Evolutionary conservation across 2,888 invertebrate species (phyloP), one percentile per base, ranked within the genome.

Genomic region (Clivina fossor): DNA sequence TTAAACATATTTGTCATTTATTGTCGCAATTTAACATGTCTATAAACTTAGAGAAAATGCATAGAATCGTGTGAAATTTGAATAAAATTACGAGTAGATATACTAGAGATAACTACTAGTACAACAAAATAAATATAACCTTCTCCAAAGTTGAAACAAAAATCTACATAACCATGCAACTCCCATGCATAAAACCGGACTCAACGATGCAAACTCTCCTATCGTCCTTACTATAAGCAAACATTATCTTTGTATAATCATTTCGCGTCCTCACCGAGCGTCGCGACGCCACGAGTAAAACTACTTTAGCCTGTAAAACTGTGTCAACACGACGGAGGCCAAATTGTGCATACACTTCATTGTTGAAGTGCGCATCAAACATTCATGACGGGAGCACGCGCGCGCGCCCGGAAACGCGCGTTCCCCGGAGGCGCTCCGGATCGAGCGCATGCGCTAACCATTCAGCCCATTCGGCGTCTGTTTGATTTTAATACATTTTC

Each of bases 241-340:
- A n/a, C n/a, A n/a, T n/a, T n/a, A n/a, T n/a, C n/a, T n/a, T n/a
- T n/a, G n/a, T n/a, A n/a, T n/a, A n/a, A n/a, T n/a, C n/a, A n/a
- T n/a, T n/a, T n/a, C n/a, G n/a, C n/a, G n/a, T n/a, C n/a, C n/a
- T n/a, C n/a, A n/a, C n/a, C n/a, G n/a, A n/a, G n/a, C n/a, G n/a
- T n/a, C n/a, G n/a, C n/a, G n/a, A n/a, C n/a, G 47, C 32, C 32
- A 47, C 32, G 33, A 47, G 47, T 28, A 44, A 32, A 44, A 44
- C 47, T 47, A 47, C 47, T 24, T 9, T 9, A 24, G 47, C 63
- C 66, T 69, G 71, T 71, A 71, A 73, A 73, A 73, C 72, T 73
- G 70, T 73, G 72, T 73, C 73, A 73, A 73, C 73, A 73, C 65
- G 69, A 72, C n/a, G n/a, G n/a, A n/a, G n/a, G n/a, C n/a, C 70